Conservation (phyloP, 1,140 invertebrate species). For the Scaptomyza montana region DNA sequence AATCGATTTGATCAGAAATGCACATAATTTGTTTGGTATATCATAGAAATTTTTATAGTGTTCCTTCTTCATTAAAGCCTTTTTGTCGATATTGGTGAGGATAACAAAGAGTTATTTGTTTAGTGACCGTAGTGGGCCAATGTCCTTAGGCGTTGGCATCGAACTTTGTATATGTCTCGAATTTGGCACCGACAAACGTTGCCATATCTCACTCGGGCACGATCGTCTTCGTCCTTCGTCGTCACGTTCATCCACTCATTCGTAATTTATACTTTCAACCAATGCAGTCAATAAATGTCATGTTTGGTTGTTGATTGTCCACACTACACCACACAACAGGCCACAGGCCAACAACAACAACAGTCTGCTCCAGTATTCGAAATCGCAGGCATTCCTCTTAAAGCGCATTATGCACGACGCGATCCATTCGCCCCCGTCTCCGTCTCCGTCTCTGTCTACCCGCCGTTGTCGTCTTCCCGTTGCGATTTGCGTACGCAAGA, state of each 20-base stretch:
- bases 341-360: conserved; percentile 2
- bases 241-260: conserved; percentile 42
- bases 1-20: too few species aligned
- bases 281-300: conserved; percentile 82
- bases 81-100: too few species aligned
- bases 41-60: too few species aligned
- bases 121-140: conserved; percentile 53
- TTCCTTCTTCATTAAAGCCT: too few species aligned
- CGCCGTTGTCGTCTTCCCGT: conserved; percentile 9
- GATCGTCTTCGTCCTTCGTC: not conserved
- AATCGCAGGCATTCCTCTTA: conserved; percentile 79
- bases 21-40: too few species aligned
- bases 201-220: conserved; percentile 26
- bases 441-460: too few species aligned
- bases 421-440: not conserved
- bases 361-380: conserved; percentile 72
- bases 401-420: conserved; percentile 52
- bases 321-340: conserved; percentile 54
- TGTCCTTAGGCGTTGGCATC: conserved; percentile 62
- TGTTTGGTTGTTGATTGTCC: conserved; percentile 80
- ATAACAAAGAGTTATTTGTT: too few species aligned
- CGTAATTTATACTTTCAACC: conserved; percentile 77
- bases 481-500: conserved; percentile 79
- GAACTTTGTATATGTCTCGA: conserved; percentile 12
- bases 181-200: conserved; percentile 1